Percentiles rank a stretch among this genome's conserved stretches.
Evolutionary conservation across 2,113 vertebrate genomes (phyloP).

Genomic region (Tauraco erythrolophus): DNA sequence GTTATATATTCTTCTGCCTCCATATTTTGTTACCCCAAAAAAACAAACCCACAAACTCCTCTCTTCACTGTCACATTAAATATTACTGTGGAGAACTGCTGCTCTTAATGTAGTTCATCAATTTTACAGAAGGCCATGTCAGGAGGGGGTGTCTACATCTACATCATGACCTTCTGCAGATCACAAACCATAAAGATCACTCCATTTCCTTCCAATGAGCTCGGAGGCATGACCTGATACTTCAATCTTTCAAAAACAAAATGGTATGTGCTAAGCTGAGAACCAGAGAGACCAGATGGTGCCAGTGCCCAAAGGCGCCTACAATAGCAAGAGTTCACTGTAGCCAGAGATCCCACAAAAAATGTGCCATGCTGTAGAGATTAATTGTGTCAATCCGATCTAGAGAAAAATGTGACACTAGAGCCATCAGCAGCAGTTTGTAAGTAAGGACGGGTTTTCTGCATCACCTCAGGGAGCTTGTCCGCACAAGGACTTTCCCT

Average conservation of each 20-base stretch:
- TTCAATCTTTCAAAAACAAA: neutral
- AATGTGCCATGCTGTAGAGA: neutral
- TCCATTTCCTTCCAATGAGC: neutral
- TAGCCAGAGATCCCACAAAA: neutral
- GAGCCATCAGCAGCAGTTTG: neutral
- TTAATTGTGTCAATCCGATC: neutral
- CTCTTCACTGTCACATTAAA: neutral
- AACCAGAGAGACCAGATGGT: neutral
- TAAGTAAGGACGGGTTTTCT: neutral
- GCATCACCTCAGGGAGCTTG: neutral
- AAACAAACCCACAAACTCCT: accelerated
- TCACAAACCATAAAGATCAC: neutral
- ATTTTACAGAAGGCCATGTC: neutral
- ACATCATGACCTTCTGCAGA: neutral
- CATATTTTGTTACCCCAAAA: neutral
- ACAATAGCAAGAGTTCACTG: neutral
- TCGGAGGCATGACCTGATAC: neutral
- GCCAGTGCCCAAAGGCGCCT: neutral
- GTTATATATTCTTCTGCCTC: neutral
- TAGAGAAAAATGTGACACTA: neutral
- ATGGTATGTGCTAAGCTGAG: neutral
- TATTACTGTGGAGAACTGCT: neutral
- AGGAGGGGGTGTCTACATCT: neutral
- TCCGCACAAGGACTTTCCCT: neutral
- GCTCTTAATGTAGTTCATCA: neutral